Base-by-base conservation (phyloP, 2,888 invertebrate species). In the Drosophila nr. perissopoda region DNA sequence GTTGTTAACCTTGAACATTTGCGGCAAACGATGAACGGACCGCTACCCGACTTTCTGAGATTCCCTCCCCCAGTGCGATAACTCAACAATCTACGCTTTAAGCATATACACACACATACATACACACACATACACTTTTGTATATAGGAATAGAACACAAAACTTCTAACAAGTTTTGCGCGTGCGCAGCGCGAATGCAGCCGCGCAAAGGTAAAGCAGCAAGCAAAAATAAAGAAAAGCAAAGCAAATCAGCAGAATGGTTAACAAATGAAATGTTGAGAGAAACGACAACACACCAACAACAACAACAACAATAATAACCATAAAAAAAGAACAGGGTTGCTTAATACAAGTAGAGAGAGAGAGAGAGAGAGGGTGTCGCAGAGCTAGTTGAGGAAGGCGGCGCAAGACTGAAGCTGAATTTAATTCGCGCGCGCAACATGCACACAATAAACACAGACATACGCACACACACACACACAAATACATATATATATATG, bases 131-230 rank as follows among this genome's bases (percentile, higher is more conserved):
- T n/a, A 11, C 25, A 16, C 10, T 25, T 27, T 18, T 54, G 45
- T 51, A 63, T 68, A 69, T 68, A 56, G 38, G 79, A 77, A 77
- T 70, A 80, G 80, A 76, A 79, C 79, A 70, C 18, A 65, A 62
- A 66, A 78, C 56, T 78, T 78, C 73, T 82, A 82, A 82, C 82
- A 82, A 80, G 82, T 83, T 83, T 80, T 83, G 81, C 83, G 83
- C 81, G 83, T 83, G 82, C 83, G 79, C 81, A 80, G 56, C 82
- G 69, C 69, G 54, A 81, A 79, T 81, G 81, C 81, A 81, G 72
- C 45, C 54, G 66, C 59, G 59, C 62, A 63, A 42, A 62, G 56
- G 45, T 18, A 73, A 40, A 36, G 34, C 29, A 57, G 45, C 45
- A 21, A 21, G 3, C 42, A 62, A 52, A 66, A 42, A 40, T 52